Evolutionary conservation across 1,140 invertebrate genomes (phyloP).

Genomic region (Chrysopa pallens): DNA sequence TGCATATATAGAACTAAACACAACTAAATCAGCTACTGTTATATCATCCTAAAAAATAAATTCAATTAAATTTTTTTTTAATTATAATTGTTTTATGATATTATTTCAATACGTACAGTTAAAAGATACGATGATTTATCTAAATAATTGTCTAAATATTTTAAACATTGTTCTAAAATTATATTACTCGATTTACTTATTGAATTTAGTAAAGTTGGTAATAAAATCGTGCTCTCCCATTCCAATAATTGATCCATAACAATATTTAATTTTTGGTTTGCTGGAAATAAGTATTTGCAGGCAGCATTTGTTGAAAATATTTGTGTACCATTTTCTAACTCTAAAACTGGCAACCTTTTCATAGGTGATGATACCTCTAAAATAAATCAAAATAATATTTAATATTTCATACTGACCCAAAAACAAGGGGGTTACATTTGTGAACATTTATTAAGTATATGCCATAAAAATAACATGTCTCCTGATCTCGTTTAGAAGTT

Average conservation of each 20-base stretch:
- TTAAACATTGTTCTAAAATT: slow-evolving; percentile 26
- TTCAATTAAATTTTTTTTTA: slow-evolving; percentile 6
- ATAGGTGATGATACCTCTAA: slow-evolving; percentile 5
- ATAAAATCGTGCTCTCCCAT: slow-evolving; percentile 50
- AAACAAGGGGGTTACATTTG: no score
- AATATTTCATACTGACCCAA: no score
- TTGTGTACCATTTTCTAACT: slow-evolving; percentile 22
- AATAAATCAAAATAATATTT: no score
- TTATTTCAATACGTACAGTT: slow-evolving; percentile 13
- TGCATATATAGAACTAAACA: slow-evolving; percentile 47
- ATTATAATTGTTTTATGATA: slow-evolving; percentile 24
- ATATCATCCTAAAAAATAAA: slow-evolving; percentile 26
- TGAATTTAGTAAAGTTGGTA: slow-evolving; percentile 28
- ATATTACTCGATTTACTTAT: slow-evolving; percentile 24
- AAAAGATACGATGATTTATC: slow-evolving; percentile 22
- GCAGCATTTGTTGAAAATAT: slow-evolving; percentile 36
- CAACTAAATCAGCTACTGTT: slow-evolving; percentile 37
- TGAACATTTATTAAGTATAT: no score
- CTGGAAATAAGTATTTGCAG: slow-evolving; percentile 29
- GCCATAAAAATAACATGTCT: no score
- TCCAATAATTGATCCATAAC: slow-evolving; percentile 47
- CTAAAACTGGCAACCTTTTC: slow-evolving; percentile 28
- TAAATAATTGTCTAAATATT: slow-evolving; percentile 24
- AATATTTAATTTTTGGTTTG: slow-evolving; percentile 15
- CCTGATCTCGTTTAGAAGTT: no score